Evolutionary conservation across 1,140 invertebrate species (phyloP), one percentile per base, ranked within the genome.

Genomic region (Drosophila chauvacae): DNA sequence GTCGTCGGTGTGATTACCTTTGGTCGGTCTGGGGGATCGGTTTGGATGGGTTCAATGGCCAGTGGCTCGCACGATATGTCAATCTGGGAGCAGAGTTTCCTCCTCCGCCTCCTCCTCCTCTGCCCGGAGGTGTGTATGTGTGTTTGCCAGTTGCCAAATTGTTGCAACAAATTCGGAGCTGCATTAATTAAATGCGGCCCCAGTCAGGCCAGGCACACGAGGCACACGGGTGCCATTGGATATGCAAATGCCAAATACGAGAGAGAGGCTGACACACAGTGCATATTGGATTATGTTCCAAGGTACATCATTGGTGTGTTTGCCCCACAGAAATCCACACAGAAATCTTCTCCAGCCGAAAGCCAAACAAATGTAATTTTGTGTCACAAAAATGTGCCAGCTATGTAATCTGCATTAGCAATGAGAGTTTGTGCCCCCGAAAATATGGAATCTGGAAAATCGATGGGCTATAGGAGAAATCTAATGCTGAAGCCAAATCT

Each of bases 1-100:
- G 71, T 75, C 35, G 35, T 50, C 35, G 68, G 66, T 76, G 73
- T 76, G 73, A 76, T 76, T 76, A 76, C 73, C 73, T 76, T 66
- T 76, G 73, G 73, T 39, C 59, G 60, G 42, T 37, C 48, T 33
- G 58, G 53, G 30, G 30, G 3, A 18, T 61, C 23, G 20, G 30
- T 35, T 20, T 20, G 53, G 35, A 42, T 56, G 44, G 63, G 73
- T 76, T 76, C 73, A 76, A 76, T 76, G 71, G 42, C 73, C 73
- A 75, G 9, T 66, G 33, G 39, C 41, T 55, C 7, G 53, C 60
- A 76, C 41, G 61, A 76, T 76, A 75, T 74, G 72, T 74, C 72
- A 75, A 75, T 75, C 72, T 39, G 35, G 14, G 1, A 30, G n/a
- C 13, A 14, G 37, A 13, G 14, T 9, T 9, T 5, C 16, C 30